phyloP scores from a whole-genome alignment of 92 coral and sea anemone species.

The Zoanthus solanderi region DNA sequence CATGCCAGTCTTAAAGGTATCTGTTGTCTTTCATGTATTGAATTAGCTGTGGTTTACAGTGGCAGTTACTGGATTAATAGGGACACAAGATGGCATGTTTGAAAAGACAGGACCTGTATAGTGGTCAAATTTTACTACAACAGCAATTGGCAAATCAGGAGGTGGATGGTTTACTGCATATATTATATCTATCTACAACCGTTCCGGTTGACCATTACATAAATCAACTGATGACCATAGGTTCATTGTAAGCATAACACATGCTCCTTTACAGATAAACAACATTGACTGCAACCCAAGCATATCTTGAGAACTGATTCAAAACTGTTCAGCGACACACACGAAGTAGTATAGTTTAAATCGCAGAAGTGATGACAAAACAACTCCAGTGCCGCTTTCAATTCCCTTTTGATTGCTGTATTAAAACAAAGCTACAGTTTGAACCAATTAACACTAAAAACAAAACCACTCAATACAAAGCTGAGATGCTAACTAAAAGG shows the following conservation, averaged over 20 bases:
- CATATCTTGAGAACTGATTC: constrained; percentile 20
- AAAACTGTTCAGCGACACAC: no score
- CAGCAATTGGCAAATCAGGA: background rate
- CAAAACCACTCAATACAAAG: no score
- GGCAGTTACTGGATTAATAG: constrained; percentile 31
- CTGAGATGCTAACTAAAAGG: no score
- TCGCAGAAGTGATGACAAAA: no score
- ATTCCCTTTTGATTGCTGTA: no score
- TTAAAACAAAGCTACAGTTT: no score
- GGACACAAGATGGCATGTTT: constrained; percentile 23
- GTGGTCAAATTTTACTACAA: background rate
- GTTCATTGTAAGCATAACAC: constrained; percentile 23
- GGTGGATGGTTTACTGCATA: background rate
- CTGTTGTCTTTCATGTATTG: constrained; percentile 72
- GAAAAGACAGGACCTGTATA: constrained; percentile 2
- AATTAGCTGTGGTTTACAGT: constrained; percentile 41
- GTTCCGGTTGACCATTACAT: constrained; percentile 21
- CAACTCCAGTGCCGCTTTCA: no score
- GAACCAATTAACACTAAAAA: no score
- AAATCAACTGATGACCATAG: constrained; percentile 18
- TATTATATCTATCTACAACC: constrained; percentile 4
- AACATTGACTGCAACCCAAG: constrained; percentile 8
- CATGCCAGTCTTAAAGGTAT: constrained; percentile 67
- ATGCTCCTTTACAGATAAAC: background rate
- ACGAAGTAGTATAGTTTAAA: no score